Conservation (phyloP, 92 coral and sea anemone genomes). For the Pocillopora grandis region DNA sequence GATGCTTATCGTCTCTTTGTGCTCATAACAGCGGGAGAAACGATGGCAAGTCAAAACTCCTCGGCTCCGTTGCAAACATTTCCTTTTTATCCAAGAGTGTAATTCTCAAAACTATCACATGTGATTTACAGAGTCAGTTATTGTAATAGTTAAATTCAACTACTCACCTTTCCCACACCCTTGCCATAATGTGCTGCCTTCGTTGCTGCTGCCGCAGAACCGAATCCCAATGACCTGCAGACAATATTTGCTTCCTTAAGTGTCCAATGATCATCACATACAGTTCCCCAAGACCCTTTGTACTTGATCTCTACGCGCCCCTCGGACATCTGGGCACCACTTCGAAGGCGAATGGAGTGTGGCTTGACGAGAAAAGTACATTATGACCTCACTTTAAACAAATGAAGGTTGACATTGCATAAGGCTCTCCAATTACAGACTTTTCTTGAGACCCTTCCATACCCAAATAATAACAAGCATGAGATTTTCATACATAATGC, state of each 20-base stretch:
- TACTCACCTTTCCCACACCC: conserved; percentile 71
- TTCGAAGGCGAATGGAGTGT: conserved; percentile 64
- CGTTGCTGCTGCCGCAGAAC: conserved; percentile 76
- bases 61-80: too few relatives aligned
- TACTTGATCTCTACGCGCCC: conserved; percentile 86
- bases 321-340: conserved; percentile 72
- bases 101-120: too few relatives aligned
- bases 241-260: conserved; percentile 75
- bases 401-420: not conserved
- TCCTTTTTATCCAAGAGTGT: too few relatives aligned
- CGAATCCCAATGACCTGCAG: conserved; percentile 92
- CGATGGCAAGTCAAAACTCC: too few relatives aligned
- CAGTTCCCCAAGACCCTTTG: conserved; percentile 74
- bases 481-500: too few relatives aligned
- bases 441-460: too few relatives aligned
- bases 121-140: too few relatives aligned
- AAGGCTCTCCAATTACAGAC: too few relatives aligned
- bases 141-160: too few relatives aligned
- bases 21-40: too few relatives aligned
- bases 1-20: too few relatives aligned
- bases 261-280: conserved; percentile 82
- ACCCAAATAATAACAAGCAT: too few relatives aligned
- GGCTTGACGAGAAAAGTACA: conserved; percentile 39
- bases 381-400: not conserved
- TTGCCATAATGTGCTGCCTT: conserved; percentile 75